Evolutionary conservation across 2,797 vertebrate genomes (phyloP).

Genomic region (Enoplosus armatus): DNA sequence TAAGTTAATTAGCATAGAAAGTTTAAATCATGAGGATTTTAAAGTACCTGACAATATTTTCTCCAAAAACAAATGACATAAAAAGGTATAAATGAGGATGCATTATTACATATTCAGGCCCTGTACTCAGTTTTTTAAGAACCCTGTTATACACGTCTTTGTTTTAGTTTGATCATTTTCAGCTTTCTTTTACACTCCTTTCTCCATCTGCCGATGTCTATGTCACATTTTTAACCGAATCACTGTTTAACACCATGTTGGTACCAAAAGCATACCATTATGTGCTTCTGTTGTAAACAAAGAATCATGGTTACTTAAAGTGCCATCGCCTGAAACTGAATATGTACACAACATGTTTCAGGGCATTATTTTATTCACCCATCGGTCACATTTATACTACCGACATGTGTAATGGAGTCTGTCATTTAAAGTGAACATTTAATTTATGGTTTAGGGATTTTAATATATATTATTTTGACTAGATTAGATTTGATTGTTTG

Average conservation of each 20-base stretch:
- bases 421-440: neutral
- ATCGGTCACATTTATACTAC: neutral
- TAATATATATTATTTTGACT: neutral
- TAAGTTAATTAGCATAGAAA: neutral
- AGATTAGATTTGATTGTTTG: slow-evolving; percentile 4
- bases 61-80: neutral
- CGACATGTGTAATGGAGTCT: neutral
- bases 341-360: neutral
- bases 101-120: neutral
- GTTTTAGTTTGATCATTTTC: neutral
- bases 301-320: neutral
- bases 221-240: neutral
- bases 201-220: neutral
- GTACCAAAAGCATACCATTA: neutral
- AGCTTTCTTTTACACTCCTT: neutral
- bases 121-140: neutral
- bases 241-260: neutral
- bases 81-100: neutral
- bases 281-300: neutral
- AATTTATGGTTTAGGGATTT: neutral
- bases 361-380: neutral
- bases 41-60: neutral
- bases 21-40: neutral
- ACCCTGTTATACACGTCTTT: neutral
- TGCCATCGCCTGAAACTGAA: neutral